These are phyloP conservation scores for Bombus cullumanus DNA, from an alignment of 1,140 invertebrate species.

Conservation along the genomic window DNA sequence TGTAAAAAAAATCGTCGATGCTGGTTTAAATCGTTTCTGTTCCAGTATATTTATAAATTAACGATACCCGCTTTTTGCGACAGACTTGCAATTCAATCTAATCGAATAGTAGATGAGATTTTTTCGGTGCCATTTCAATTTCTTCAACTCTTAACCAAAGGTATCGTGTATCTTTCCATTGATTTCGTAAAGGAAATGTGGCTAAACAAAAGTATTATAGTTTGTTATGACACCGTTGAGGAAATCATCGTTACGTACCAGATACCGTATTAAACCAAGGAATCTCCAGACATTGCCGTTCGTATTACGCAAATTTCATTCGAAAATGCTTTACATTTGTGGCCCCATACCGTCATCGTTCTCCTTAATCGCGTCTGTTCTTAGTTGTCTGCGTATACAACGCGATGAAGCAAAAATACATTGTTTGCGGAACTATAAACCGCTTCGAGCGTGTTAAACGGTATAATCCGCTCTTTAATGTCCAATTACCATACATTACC, in stretches of 20 bases:
- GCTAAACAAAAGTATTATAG: slow-evolving; percentile 29
- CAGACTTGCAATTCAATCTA: not conserved
- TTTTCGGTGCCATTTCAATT: not conserved
- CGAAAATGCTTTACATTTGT: slow-evolving; percentile 32
- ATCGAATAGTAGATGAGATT: not conserved
- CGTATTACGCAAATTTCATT: slow-evolving; percentile 57
- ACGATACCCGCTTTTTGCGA: not conserved
- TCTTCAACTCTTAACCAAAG: not conserved
- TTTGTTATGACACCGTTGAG: not conserved
- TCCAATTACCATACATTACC: slow-evolving; percentile 70
- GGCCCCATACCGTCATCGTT: slow-evolving; percentile 8
- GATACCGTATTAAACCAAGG: slow-evolving; percentile 20
- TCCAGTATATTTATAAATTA: not conserved
- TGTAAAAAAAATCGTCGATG: not conserved
- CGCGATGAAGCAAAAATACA: slow-evolving; percentile 55
- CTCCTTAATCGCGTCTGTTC: slow-evolving; percentile 49
- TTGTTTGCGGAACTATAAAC: slow-evolving; percentile 52
- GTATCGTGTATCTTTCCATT: slow-evolving; percentile 51
- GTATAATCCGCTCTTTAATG: slow-evolving; percentile 69
- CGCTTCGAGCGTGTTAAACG: slow-evolving; percentile 59
- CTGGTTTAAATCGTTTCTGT: not conserved
- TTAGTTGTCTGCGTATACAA: slow-evolving; percentile 50
- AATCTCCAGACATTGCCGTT: slow-evolving; percentile 26
- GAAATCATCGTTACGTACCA: not conserved
- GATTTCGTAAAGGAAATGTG: slow-evolving; percentile 43